phyloP scores from a whole-genome alignment of 2,113 vertebrate genomes.

The Mormoops blainvillei region DNA sequence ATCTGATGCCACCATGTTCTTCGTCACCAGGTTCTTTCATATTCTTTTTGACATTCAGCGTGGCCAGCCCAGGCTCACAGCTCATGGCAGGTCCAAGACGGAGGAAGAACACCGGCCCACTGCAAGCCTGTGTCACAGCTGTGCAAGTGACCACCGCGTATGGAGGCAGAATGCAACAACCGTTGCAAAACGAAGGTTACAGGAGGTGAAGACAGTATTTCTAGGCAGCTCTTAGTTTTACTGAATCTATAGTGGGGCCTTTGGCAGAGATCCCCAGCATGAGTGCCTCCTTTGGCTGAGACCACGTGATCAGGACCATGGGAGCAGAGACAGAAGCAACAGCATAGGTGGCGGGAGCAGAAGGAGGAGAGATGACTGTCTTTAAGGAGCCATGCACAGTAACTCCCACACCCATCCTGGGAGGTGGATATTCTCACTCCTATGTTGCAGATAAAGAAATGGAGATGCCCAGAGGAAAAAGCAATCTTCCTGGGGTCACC shows the following conservation, averaged over 20 bases:
- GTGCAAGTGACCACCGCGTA: background rate
- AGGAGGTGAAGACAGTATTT: background rate
- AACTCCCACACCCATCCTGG: background rate
- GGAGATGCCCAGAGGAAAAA: background rate
- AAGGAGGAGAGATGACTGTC: background rate
- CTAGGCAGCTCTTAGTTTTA: conserved; percentile 3
- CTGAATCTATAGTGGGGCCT: background rate
- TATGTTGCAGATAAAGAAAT: background rate
- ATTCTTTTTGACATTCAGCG: background rate
- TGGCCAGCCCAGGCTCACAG: background rate
- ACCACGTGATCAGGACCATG: background rate
- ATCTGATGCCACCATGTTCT: too few relatives aligned
- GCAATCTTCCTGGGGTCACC: background rate
- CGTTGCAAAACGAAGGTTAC: background rate
- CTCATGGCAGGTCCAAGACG: background rate
- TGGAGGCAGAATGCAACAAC: background rate
- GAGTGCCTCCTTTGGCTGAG: background rate
- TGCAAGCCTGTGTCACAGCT: background rate
- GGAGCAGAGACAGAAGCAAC: background rate
- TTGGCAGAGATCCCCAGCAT: background rate
- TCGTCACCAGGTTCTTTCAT: background rate
- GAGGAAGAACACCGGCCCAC: background rate
- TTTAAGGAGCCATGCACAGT: background rate
- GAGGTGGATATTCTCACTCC: background rate
- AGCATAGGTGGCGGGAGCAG: background rate